Conservation (phyloP, 2,888 invertebrate genomes). For the Tortricodes alternella region DNA sequence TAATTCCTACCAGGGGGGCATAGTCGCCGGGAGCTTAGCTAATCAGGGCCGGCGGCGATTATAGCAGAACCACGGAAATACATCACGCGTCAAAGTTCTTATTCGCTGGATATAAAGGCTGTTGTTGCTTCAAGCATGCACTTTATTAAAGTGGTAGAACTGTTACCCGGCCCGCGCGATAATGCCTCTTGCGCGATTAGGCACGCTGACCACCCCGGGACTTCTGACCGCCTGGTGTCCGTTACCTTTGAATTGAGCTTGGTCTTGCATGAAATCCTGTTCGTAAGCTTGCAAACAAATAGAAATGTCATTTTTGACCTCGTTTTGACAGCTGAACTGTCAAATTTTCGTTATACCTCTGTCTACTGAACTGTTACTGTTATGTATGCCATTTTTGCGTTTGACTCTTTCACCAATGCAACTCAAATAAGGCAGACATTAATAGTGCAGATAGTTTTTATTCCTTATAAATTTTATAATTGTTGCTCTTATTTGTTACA, state of each 20-base stretch:
- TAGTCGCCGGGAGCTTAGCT: slow-evolving; percentile 72
- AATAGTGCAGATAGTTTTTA: no score
- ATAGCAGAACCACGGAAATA: no score
- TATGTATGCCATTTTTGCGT: no score
- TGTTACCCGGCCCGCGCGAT: slow-evolving; percentile 70
- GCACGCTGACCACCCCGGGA: slow-evolving; percentile 69
- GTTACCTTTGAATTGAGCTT: slow-evolving; percentile 37
- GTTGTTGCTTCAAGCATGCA: no score
- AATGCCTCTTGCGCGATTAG: slow-evolving; percentile 79
- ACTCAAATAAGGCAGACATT: no score
- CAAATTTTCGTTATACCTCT: not conserved
- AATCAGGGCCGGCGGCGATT: slow-evolving; percentile 76
- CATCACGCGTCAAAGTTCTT: no score
- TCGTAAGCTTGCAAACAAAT: slow-evolving; percentile 7
- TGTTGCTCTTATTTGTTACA: slow-evolving; percentile 40
- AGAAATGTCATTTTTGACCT: not conserved
- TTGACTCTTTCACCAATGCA: no score
- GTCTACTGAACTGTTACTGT: no score
- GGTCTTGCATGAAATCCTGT: slow-evolving; percentile 32
- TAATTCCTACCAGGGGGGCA: slow-evolving; percentile 72
- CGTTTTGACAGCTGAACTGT: not conserved
- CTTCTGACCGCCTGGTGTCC: slow-evolving; percentile 62
- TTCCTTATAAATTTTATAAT: not conserved
- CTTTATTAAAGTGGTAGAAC: no score
- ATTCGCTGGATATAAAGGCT: no score